Percentiles rank a stretch among this genome's conserved stretches.
Conservation (phyloP, 2,113 vertebrate species). For the Capreolus pygargus region DNA sequence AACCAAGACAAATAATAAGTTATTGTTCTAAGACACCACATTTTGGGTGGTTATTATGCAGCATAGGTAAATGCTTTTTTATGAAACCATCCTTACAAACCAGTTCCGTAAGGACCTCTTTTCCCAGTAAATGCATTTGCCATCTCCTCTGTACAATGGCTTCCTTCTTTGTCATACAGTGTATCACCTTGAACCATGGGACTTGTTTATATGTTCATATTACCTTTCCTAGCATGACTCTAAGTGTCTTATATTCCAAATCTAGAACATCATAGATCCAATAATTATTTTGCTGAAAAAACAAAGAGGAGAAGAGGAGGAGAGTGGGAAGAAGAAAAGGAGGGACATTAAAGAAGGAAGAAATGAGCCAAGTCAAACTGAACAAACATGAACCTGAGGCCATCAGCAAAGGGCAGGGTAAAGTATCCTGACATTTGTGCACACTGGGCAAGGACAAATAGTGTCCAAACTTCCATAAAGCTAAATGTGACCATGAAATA, state of each 20-base stretch:
- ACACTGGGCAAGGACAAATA: neutral
- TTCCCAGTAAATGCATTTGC: neutral
- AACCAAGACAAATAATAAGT: neutral
- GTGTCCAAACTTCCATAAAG: neutral
- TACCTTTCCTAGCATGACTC: neutral
- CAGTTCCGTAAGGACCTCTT: neutral
- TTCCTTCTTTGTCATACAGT: neutral
- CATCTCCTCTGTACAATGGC: neutral
- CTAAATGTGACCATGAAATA: constrained; percentile 51
- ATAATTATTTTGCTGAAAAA: neutral
- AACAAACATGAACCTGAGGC: neutral
- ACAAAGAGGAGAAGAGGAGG: neutral
- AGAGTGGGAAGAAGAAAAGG: neutral
- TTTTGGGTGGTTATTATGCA: neutral
- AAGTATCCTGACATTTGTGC: neutral
- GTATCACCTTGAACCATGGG: neutral
- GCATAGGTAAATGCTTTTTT: neutral
- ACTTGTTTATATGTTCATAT: neutral
- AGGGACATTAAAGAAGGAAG: neutral
- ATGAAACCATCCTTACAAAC: neutral
- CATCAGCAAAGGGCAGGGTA: neutral
- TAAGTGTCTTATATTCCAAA: neutral
- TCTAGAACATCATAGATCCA: neutral
- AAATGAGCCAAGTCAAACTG: neutral
- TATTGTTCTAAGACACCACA: neutral